Evolutionary conservation across 2,797 vertebrate species (phyloP).

Genomic region (Acrossocheilus wenchowensis): DNA sequence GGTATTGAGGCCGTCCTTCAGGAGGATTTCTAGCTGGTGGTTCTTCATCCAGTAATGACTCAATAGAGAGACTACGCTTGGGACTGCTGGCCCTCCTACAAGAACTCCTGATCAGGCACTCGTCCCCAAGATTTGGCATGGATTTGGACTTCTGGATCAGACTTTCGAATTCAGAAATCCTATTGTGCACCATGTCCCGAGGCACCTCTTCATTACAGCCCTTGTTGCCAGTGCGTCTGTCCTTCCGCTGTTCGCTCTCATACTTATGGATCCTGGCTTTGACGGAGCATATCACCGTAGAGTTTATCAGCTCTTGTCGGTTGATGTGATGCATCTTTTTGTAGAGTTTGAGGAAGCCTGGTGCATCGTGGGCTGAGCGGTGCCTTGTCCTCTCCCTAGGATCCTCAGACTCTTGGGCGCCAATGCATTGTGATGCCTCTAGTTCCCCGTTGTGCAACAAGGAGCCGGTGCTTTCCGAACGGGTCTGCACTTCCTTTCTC

Average conservation of each 20-base stretch:
- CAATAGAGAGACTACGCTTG: slow-evolving; percentile 82
- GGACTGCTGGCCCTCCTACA: slow-evolving; percentile 71
- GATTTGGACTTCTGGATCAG: slow-evolving; percentile 89
- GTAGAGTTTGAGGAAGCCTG: slow-evolving; percentile 87
- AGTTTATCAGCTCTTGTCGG: slow-evolving; percentile 83
- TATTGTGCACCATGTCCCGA: slow-evolving; percentile 85
- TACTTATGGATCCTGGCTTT: slow-evolving; percentile 85
- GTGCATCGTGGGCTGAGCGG: slow-evolving; percentile 79
- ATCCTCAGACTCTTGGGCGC: slow-evolving; percentile 13
- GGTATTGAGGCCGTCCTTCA: slow-evolving; percentile 72
- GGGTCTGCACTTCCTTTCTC: slow-evolving; percentile 55
- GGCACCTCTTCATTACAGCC: slow-evolving; percentile 82
- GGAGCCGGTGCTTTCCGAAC: slow-evolving; percentile 82
- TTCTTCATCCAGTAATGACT: slow-evolving; percentile 85
- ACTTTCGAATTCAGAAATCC: slow-evolving; percentile 88
- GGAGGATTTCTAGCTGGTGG: slow-evolving; percentile 69
- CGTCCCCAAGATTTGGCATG: slow-evolving; percentile 86
- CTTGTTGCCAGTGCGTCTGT: slow-evolving; percentile 59
- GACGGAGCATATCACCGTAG: slow-evolving; percentile 85
- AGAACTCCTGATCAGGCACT: slow-evolving; percentile 69
- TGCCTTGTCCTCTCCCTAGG: slow-evolving; percentile 63
- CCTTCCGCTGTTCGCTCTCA: slow-evolving; percentile 78
- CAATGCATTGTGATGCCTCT: slow-evolving; percentile 62
- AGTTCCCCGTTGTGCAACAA: slow-evolving; percentile 71
- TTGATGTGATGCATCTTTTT: slow-evolving; percentile 90